phyloP scores from a whole-genome alignment of 2,113 vertebrate genomes.

The Anseranas semipalmata region DNA sequence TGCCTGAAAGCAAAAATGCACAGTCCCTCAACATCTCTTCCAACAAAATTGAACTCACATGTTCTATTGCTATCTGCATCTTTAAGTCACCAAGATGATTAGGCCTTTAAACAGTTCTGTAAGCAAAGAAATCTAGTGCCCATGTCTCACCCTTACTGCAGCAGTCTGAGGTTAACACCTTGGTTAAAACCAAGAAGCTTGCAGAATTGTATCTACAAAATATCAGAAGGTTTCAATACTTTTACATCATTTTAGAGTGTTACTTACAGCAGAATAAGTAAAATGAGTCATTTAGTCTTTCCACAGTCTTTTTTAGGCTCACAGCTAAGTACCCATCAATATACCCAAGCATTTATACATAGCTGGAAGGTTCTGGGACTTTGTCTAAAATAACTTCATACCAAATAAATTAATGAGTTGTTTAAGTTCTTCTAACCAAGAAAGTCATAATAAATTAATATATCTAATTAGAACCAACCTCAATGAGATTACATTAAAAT shows the following conservation, averaged over 20 bases:
- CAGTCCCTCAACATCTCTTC: not conserved
- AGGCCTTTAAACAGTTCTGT: not conserved
- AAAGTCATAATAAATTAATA: constrained; percentile 77
- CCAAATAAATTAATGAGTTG: constrained; percentile 67
- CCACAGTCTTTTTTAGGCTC: not conserved
- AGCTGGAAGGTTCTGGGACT: constrained; percentile 34
- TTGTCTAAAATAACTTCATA: constrained; percentile 33
- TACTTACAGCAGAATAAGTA: not conserved
- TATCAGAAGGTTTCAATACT: not conserved
- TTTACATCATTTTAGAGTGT: not conserved
- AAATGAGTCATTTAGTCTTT: not conserved
- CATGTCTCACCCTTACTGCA: not conserved
- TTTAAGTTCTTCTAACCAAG: constrained; percentile 34
- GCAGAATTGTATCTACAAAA: not conserved
- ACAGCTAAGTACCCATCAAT: not conserved
- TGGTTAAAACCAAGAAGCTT: not conserved
- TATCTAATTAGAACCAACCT: constrained; percentile 67
- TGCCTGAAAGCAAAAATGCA: not conserved
- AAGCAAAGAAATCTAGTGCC: not conserved
- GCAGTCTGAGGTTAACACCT: not conserved
- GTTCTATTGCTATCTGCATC: not conserved
- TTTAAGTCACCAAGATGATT: not conserved
- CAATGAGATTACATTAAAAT: constrained; percentile 78
- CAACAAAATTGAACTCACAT: not conserved
- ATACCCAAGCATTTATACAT: not conserved